phyloP scores from a whole-genome alignment of 2,113 vertebrate species.

The Bos indicus region DNA sequence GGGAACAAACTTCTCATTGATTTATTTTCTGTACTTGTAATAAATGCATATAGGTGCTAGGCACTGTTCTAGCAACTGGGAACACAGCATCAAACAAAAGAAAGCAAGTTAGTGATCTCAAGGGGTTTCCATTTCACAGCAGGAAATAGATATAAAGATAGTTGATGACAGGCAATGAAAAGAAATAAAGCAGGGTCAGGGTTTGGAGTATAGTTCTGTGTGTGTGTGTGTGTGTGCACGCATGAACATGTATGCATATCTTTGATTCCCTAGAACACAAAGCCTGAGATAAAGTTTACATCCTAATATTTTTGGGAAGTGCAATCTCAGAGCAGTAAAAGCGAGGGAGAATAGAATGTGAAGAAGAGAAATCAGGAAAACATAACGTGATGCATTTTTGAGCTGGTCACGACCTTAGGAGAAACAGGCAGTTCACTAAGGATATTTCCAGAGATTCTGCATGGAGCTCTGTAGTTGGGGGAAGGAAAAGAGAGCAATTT shows the following conservation, averaged over 20 bases:
- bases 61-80: background rate
- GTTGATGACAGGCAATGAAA: background rate
- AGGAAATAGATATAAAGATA: background rate
- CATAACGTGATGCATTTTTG: background rate
- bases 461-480: background rate
- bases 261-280: background rate
- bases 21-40: background rate
- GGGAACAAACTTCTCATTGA: background rate
- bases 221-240: background rate
- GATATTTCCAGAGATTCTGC: background rate
- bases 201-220: background rate
- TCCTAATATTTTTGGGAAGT: background rate
- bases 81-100: background rate
- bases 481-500: background rate
- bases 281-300: background rate
- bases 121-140: background rate
- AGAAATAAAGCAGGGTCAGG: background rate
- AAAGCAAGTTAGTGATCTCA: background rate
- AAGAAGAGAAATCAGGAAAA: background rate
- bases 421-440: background rate
- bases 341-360: background rate
- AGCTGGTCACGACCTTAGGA: background rate
- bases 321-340: background rate
- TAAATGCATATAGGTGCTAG: background rate
- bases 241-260: accelerated